Evolutionary conservation across 2,113 vertebrate genomes (phyloP), one percentile per base, ranked within the genome.

Genomic region (Lepus timidus): DNA sequence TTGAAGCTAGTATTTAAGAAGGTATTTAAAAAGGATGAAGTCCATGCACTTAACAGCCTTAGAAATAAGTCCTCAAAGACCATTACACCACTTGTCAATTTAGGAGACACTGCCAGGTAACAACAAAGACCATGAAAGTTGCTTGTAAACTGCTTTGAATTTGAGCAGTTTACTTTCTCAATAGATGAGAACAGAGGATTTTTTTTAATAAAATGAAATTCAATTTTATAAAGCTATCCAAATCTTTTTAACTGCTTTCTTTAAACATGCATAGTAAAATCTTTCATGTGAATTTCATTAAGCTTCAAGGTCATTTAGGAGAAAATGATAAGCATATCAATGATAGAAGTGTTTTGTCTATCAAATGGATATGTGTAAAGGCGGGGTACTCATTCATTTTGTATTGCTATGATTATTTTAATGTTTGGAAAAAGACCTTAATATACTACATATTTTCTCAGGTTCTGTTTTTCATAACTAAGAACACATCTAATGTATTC

Each of bases 251-350:
- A 95, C 88, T 96, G 73, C 68, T 96, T 98, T 92, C 96, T 98
- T 98, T 98, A 98, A 97, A 93, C 82, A 85, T 1, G 11, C 89
- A 80, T 96, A 86, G 92, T 96, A 97, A 98, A 96, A 90, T 87
- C 95, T 98, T 96, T 97, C 95, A 95, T 93, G 92, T 96, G 91
- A 88, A 96, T 81, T 94, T 93, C 76, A 96, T 88, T 96, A 95
- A 97, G 91, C 94, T 97, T 98, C 98, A 98, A 98, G 98, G 98
- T 98, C 98, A 98, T 75, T 97, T 96, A 96, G 93, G 96, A 96
- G 86, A 95, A 96, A 97, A 96, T 92, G 90, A 85, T 79, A 88
- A 92, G 95, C 65, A 70, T 2, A 3, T 62, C 95, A 87, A 6
- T 2, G 81, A 96, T 87, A 96, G 68, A 83, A 95, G 80, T 7